phyloP scores from a whole-genome alignment of 1,140 invertebrate genomes.

The Glossosoma conforme region DNA sequence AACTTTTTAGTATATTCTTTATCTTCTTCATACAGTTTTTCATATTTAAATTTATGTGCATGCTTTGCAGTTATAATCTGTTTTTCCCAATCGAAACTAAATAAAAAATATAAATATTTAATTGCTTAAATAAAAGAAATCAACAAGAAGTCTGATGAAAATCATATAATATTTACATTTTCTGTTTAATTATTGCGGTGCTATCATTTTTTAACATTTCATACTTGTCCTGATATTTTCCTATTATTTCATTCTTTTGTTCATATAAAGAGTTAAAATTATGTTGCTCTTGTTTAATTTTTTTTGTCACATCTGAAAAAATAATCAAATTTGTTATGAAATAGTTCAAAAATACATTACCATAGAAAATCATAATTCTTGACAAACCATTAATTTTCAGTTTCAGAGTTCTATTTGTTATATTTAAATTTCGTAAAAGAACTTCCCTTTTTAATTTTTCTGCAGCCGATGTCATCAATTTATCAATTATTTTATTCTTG shows the following conservation, averaged over 20 bases:
- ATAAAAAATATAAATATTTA: constrained; percentile 19
- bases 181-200: constrained; percentile 42
- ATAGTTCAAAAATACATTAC: background rate
- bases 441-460: constrained; percentile 28
- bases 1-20: constrained; percentile 37
- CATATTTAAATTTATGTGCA: constrained; percentile 39
- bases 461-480: constrained; percentile 13
- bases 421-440: constrained; percentile 18
- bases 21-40: constrained; percentile 44
- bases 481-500: constrained; percentile 20
- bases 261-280: constrained; percentile 39
- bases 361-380: background rate
- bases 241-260: constrained; percentile 39
- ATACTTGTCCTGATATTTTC: constrained; percentile 39
- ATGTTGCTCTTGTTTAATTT: constrained; percentile 39
- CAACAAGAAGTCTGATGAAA: background rate
- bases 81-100: constrained; percentile 45
- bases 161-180: constrained; percentile 42
- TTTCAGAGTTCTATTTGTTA: constrained; percentile 21
- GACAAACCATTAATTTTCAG: constrained; percentile 18
- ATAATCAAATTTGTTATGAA: background rate
- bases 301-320: constrained; percentile 37
- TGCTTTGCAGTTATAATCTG: constrained; percentile 43
- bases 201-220: constrained; percentile 38
- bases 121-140: background rate